A percentile compares a stretch with the other conserved stretches of the same genome.
These are phyloP conservation scores for Diaprepes abbreviatus DNA, from an alignment of 2,888 invertebrate genomes.

Conservation along the genomic window DNA sequence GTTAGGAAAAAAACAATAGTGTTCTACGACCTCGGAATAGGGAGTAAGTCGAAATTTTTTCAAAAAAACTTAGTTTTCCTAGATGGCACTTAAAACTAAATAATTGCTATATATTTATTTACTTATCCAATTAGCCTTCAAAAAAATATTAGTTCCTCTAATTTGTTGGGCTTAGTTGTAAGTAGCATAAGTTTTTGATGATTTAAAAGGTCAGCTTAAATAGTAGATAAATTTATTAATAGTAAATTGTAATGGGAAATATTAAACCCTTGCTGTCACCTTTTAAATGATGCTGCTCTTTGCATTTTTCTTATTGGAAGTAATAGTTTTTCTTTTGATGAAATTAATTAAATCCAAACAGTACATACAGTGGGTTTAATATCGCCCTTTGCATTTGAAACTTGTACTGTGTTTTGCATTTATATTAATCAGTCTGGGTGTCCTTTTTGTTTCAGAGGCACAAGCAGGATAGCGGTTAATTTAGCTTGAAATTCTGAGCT, in stretches of 20 bases:
- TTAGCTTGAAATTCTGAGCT: constrained; percentile 69
- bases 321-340: not conserved
- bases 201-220: not conserved
- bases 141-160: not conserved
- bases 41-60: too few relatives aligned
- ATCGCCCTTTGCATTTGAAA: constrained; percentile 12
- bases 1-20: too few relatives aligned
- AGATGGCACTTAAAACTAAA: too few relatives aligned
- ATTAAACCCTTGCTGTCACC: constrained; percentile 31
- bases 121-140: too few relatives aligned
- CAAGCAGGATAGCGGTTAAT: constrained; percentile 80
- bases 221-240: not conserved
- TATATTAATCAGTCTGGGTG: constrained; percentile 69
- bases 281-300: not conserved
- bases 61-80: too few relatives aligned
- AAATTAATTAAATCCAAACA: constrained; percentile 1
- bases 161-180: constrained; percentile 6
- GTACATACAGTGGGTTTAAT: constrained; percentile 28
- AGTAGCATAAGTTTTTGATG: not conserved
- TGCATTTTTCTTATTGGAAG: not conserved
- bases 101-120: too few relatives aligned
- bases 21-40: too few relatives aligned
- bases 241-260: constrained; percentile 23
- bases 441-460: constrained; percentile 85
- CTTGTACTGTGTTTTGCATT: constrained; percentile 21